Evolutionary conservation across 64 coral and sea anemone genomes (phyloP).

Genomic region (Dendronephthya gigantea): DNA sequence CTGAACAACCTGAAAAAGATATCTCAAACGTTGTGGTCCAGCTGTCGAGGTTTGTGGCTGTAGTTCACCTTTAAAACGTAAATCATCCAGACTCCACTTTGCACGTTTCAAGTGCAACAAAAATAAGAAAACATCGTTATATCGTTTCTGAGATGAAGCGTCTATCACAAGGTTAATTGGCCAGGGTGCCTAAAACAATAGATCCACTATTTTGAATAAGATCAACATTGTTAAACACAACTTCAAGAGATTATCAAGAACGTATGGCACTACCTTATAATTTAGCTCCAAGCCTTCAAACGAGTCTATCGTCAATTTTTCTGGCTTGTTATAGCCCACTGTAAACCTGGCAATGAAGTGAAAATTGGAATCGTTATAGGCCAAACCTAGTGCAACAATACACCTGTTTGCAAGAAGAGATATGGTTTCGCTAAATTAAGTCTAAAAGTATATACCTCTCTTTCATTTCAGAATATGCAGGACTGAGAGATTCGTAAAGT

Average conservation of each 20-base stretch:
- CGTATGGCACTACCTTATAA: background rate
- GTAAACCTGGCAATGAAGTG: background rate
- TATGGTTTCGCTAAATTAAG: background rate
- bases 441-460: too few species aligned
- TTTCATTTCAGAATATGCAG: slow-evolving; percentile 36
- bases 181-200: slow-evolving; percentile 57
- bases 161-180: slow-evolving; percentile 83
- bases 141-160: slow-evolving; percentile 64
- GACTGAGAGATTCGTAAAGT: slow-evolving; percentile 61
- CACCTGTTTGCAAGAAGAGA: background rate
- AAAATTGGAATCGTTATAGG: background rate
- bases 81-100: slow-evolving; percentile 85
- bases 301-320: background rate
- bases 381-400: background rate
- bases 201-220: too few species aligned
- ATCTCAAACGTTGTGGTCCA: too few species aligned
- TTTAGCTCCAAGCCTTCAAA: background rate
- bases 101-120: slow-evolving; percentile 70
- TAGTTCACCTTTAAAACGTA: slow-evolving; percentile 58
- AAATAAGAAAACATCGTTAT: slow-evolving; percentile 87
- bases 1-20: background rate
- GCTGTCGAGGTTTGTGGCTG: too few species aligned
- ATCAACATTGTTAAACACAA: too few species aligned
- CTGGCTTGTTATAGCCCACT: background rate
- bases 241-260: background rate